phyloP scores from a whole-genome alignment of 2,797 vertebrate genomes.

The Betta splendens region DNA sequence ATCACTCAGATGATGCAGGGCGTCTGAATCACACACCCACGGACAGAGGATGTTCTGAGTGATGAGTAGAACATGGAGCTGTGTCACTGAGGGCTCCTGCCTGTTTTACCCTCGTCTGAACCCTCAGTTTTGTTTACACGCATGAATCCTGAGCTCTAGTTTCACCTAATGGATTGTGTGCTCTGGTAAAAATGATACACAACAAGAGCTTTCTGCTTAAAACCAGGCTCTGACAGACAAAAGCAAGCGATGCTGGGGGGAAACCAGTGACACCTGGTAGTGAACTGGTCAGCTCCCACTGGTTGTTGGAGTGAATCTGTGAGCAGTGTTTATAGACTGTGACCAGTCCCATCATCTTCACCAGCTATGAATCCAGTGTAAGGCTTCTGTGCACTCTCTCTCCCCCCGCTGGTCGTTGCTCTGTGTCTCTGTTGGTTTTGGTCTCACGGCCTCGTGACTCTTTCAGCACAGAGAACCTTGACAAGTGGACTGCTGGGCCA shows the following conservation, averaged over 20 bases:
- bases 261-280: neutral
- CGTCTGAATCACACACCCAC: no score
- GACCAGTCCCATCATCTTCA: neutral
- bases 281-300: constrained; percentile 11
- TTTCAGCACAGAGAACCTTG: constrained; percentile 35
- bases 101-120: no score
- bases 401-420: constrained; percentile 12
- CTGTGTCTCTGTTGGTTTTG: constrained; percentile 28
- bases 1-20: no score
- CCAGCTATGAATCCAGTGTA: constrained; percentile 8
- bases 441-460: constrained; percentile 38
- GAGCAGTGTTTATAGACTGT: constrained; percentile 2
- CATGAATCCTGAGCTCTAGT: neutral
- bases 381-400: no score
- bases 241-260: constrained; percentile 9
- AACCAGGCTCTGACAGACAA: constrained; percentile 4
- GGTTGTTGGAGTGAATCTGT: constrained; percentile 14
- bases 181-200: neutral
- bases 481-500: constrained; percentile 24
- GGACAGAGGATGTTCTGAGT: neutral
- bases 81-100: constrained; percentile 3
- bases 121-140: neutral
- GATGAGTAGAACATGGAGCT: neutral
- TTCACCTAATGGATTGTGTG: neutral
- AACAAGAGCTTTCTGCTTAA: constrained; percentile 3